Evolutionary conservation across 2,888 invertebrate species (phyloP), one percentile per base, ranked within the genome.

Genomic region (Gnatocerus cornutus): DNA sequence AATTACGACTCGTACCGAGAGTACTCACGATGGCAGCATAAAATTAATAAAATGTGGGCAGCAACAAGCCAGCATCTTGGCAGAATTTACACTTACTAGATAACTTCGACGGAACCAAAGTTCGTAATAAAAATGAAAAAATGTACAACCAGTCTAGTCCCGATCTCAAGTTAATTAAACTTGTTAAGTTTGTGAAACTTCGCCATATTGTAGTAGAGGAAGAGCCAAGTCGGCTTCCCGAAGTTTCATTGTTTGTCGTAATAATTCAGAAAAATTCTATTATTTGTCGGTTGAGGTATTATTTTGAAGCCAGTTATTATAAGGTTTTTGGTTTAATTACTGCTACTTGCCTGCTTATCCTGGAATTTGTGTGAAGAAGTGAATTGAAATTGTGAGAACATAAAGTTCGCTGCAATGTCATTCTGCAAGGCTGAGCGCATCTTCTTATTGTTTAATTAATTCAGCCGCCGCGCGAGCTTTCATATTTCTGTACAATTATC

Each of bases 381-480:
- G n/a, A n/a, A n/a, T n/a, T 13, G 27, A 9, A n/a, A 37, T 53
- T 52, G 1, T 30, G 27, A 27, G 10, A 12, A 37, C 33, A 5
- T 37, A 14, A 16, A 53, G 9, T 37, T 37, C 14, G 12, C 13
- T 13, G 30, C 29, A 29, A 6, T 12, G 33, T 21, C 52, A 53
- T 33, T 1, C 53, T 33, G 10, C 7, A 56, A 43, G 10, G 4
- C 5, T 33, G 13, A 8, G 13, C n/a, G 55, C 55, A 13, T 39
- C 21, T n/a, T 55, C 45, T 45, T 58, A 45, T 58, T 58, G 58
- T 58, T 45, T 58, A 58, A 58, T 58, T 58, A 43, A 58, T 53
- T 41, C 50, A 27, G 29, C 6, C 33, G 30, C 61, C 8, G 5
- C 12, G 30, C 29, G 16, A 50, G 41, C 50, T 62, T 62, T 62